Evolutionary conservation across 1,140 invertebrate species (phyloP), one percentile per base, ranked within the genome.

Genomic region (Cyclina sinensis): DNA sequence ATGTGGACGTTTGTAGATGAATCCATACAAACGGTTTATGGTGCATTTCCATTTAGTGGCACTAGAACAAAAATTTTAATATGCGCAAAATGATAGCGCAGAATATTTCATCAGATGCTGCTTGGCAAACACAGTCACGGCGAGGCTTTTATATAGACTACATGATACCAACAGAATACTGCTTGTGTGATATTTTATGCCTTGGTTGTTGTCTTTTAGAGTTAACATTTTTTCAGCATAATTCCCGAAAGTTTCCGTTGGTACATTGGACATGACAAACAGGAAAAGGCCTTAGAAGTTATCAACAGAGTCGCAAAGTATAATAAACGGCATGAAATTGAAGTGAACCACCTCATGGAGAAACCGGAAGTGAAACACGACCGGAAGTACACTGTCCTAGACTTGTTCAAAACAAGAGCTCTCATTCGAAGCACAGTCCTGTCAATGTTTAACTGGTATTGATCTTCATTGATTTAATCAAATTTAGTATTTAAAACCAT

Each of bases 221-320:
- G n/a, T n/a, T n/a, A n/a, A n/a, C n/a, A 43, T 59, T 16, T 18
- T 48, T 37, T 37, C 73, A 94, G 93, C n/a, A 73, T 92, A 62
- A 65, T 92, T 24, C 93, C 93, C n/a, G 93, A 94, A 70, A 93
- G 92, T 32, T 81, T 91, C 16, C 79, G 93, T 14, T 94, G 92
- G 92, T 81, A 93, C 0, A 80, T 92, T 16, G 73, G 87, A 0
- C 89, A 92, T 37, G 88, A 91, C 12, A 68, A 88, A 73, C 37
- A 89, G 24, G 90, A 92, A 7, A 91, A 93, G 68, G 93, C 93
- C 11, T 81, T 90, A 12, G 43, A 91, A 54, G 89, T 93, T 11
- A 57, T 94, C 5, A 78, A 89, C 39, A 76, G 76, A 46, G 91
- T 93, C 4, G 92, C 92, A 11, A 81, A 88, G 51, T 80, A 89